phyloP scores from a whole-genome alignment of 2,797 vertebrate genomes.

The Myotis vivesi region DNA sequence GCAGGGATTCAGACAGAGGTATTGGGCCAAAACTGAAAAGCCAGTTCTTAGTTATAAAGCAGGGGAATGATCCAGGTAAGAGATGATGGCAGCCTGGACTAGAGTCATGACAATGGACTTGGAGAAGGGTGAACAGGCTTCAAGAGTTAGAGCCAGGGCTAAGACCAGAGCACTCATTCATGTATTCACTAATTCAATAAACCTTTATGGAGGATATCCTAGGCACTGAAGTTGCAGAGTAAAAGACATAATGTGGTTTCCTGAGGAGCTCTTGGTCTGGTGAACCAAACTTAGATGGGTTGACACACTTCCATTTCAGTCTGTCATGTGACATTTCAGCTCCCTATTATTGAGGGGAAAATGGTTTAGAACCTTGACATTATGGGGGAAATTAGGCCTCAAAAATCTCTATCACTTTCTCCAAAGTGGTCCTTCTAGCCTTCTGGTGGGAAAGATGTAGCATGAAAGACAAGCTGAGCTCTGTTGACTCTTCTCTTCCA shows the following conservation, averaged over 20 bases:
- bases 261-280: background rate
- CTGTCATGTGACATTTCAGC: background rate
- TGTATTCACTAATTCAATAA: background rate
- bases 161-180: background rate
- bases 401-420: background rate
- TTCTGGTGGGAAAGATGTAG: rapidly evolving
- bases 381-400: background rate
- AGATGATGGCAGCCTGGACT: background rate
- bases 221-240: background rate
- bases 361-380: background rate
- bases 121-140: background rate
- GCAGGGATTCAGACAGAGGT: background rate
- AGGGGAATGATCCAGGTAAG: background rate
- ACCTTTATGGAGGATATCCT: background rate
- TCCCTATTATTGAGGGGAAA: background rate
- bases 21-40: background rate
- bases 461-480: background rate
- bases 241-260: background rate
- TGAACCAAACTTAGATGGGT: background rate
- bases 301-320: background rate
- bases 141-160: background rate
- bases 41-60: background rate
- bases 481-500: rapidly evolving
- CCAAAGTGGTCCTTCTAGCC: background rate
- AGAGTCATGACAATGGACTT: background rate